Conservation (phyloP, 2,113 vertebrate species). For the Barbus barbus region DNA sequence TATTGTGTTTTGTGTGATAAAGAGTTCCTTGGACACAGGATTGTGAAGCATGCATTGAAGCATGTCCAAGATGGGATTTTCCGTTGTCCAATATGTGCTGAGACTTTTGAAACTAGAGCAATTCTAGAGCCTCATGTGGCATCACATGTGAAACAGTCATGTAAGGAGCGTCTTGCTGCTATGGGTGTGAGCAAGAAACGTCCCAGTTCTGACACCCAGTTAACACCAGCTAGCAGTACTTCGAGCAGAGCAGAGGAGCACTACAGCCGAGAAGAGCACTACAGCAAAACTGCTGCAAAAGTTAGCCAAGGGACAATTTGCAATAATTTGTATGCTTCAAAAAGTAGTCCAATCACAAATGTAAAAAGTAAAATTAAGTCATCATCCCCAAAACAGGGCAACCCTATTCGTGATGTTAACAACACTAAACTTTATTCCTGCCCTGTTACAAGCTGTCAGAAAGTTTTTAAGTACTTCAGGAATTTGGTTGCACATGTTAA, state of each 20-base stretch:
- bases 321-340: slow-evolving; percentile 74
- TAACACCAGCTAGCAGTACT: slow-evolving; percentile 67
- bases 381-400: slow-evolving; percentile 76
- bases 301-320: slow-evolving; percentile 73
- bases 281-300: slow-evolving; percentile 45
- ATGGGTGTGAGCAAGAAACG: slow-evolving; percentile 91
- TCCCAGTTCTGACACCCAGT: slow-evolving; percentile 63
- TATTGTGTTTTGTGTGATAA: slow-evolving; percentile 98
- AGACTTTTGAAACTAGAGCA: slow-evolving; percentile 92
- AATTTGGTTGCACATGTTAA: slow-evolving; percentile 95
- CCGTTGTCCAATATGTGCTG: slow-evolving; percentile 95
- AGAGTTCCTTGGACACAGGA: slow-evolving; percentile 96
- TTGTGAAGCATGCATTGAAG: slow-evolving; percentile 96
- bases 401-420: slow-evolving; percentile 80
- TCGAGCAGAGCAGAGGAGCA: slow-evolving; percentile 18
- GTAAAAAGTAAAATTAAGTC: slow-evolving; percentile 81
- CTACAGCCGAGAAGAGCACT: slow-evolving; percentile 20
- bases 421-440: slow-evolving; percentile 93
- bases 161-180: slow-evolving; percentile 94
- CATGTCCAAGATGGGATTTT: slow-evolving; percentile 97
- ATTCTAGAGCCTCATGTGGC: slow-evolving; percentile 96
- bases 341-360: slow-evolving; percentile 75
- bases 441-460: slow-evolving; percentile 93
- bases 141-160: slow-evolving; percentile 95
- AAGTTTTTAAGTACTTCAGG: slow-evolving; percentile 98